Base-by-base conservation (phyloP, 2,797 vertebrate genomes). In the Cetoscarus ocellatus region DNA sequence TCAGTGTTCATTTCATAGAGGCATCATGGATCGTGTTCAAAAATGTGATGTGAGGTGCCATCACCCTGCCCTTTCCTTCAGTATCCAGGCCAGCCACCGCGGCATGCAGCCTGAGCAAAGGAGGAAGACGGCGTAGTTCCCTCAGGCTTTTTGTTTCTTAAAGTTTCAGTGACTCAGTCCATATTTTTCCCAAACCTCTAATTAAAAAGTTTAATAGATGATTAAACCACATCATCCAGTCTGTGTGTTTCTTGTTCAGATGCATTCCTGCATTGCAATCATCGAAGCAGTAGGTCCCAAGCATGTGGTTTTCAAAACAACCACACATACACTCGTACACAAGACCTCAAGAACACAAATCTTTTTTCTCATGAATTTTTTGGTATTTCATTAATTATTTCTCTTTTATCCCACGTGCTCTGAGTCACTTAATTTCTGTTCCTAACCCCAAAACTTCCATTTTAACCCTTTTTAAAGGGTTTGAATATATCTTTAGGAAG, bases 171-270 rank as follows among this genome's bases (percentile, higher is more conserved):
- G 73, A 73, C 52, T 64, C 71, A 2, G 60, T 59, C 73, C 82
- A 65, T 70, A n/a, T 56, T 40, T 13, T 14, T 12, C 70, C 80
- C 66, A 78, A 75, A 76, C 67, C 71, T 82, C 42, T 82, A 86
- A 88, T 88, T 86, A 84, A 84, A 88, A 85, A 7, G 38, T 88
- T 85, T 83, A 84, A 88, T 86, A 75, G 79, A 69, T n/a, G 70
- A 78, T 81, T 82, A 67, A 85, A 88, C 86, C 80, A 69, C 75
- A 88, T 84, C 64, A 80, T 68, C 63, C 54, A 68, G 62, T 61
- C 67, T 60, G 61, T 58, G 57, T 75, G 80, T 72, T 77, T 69
- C 79, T 62, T 15, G 5, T 78, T 68, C 69, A 54, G 61, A 83
- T 70, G 67, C 59, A 74, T 79, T 79, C 87, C 74, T 83, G 51